A percentile compares a stretch with the other conserved stretches of the same genome.
phyloP scores from a whole-genome alignment of 2,888 invertebrate species.

The Nomada lathburiana region DNA sequence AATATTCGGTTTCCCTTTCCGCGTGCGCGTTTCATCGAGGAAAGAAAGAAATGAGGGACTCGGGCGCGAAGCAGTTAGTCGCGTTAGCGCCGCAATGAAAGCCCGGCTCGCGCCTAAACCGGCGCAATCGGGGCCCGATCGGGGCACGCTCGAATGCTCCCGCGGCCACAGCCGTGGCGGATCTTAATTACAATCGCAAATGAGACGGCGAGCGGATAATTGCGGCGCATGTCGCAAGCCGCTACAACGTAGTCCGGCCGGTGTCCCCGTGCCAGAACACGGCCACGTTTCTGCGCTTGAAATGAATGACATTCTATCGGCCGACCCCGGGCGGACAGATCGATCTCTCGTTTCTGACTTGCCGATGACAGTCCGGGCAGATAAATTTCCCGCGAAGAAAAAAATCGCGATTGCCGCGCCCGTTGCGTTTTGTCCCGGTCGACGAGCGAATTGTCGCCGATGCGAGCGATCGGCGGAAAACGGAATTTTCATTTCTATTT shows the following conservation, averaged over 20 bases:
- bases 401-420: too few relatives aligned
- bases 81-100: conserved; percentile 70
- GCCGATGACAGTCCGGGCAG: too few relatives aligned
- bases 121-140: conserved; percentile 64
- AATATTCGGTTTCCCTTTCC: conserved; percentile 1
- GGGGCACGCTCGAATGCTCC: conserved; percentile 68
- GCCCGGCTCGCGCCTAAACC: conserved; percentile 59
- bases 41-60: neutral
- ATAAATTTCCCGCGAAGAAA: too few relatives aligned
- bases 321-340: neutral
- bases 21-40: neutral
- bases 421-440: too few relatives aligned
- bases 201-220: conserved; percentile 77
- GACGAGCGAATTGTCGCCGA: too few relatives aligned
- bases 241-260: conserved; percentile 66
- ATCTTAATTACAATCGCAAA: conserved; percentile 79
- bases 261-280: conserved; percentile 53
- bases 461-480: neutral
- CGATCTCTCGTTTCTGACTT: neutral
- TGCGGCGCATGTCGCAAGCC: conserved; percentile 75
- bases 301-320: conserved; percentile 40
- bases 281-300: conserved; percentile 30
- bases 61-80: conserved; percentile 59
- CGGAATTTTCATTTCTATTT: neutral
- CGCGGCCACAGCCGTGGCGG: conserved; percentile 54